Conservation (phyloP, 2,888 invertebrate species). For the Callyntrura sp. region DNA sequence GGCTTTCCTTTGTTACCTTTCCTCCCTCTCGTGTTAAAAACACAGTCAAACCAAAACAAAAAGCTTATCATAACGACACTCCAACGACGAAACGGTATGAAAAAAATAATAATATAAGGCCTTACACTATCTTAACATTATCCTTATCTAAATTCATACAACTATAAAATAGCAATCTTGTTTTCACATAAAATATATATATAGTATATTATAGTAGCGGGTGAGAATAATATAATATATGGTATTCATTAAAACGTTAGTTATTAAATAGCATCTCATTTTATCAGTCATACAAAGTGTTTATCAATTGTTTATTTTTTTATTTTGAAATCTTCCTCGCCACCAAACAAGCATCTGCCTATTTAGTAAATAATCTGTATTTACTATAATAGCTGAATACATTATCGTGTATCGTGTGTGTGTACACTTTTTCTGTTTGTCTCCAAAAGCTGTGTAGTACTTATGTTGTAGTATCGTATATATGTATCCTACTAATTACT, state of each 20-base stretch:
- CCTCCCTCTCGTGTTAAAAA: too few species aligned
- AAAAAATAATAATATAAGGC: background rate
- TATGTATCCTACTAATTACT: too few species aligned
- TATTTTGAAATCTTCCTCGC: too few species aligned
- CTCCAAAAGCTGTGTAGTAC: background rate
- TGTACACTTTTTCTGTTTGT: too few species aligned
- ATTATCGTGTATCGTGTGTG: background rate
- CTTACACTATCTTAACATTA: background rate
- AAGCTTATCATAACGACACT: background rate
- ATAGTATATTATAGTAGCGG: background rate
- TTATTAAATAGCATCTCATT: constrained; percentile 54
- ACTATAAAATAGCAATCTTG: constrained; percentile 3
- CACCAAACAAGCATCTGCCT: background rate
- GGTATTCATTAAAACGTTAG: constrained; percentile 10
- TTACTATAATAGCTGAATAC: background rate
- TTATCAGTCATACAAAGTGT: constrained; percentile 53
- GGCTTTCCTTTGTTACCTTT: background rate
- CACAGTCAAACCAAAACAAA: background rate
- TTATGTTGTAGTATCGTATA: too few species aligned
- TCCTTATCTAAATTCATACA: background rate
- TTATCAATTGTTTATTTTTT: background rate
- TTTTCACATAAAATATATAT: constrained; percentile 8
- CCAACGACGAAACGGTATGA: background rate
- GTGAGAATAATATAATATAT: constrained; percentile 8
- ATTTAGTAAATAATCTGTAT: background rate